phyloP scores from a whole-genome alignment of 2,888 invertebrate species.

The Dolichopus griseipennis region DNA sequence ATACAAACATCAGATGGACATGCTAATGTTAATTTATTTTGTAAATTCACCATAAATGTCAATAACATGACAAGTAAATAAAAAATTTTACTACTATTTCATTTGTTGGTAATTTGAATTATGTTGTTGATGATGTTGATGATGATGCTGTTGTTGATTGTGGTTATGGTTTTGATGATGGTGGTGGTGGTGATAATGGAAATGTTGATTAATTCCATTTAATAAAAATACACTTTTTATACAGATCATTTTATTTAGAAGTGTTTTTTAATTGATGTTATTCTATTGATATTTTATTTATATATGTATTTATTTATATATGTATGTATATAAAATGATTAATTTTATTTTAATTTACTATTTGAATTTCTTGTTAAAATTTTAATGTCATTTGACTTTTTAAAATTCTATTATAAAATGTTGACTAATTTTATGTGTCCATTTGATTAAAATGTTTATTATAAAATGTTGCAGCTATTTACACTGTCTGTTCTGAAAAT shows the following conservation, averaged over 20 bases:
- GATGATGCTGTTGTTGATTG: neutral
- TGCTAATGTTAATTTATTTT: constrained; percentile 18
- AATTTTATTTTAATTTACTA: no score
- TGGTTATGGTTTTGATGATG: neutral
- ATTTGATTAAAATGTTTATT: no score
- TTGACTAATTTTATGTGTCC: no score
- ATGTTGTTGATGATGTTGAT: neutral
- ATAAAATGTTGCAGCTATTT: no score
- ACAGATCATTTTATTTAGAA: neutral
- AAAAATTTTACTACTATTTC: neutral
- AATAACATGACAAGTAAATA: constrained; percentile 1
- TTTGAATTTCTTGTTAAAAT: no score
- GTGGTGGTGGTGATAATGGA: neutral
- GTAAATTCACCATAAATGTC: neutral
- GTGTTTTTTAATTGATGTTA: neutral
- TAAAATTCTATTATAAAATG: no score
- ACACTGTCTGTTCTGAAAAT: no score
- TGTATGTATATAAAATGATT: no score
- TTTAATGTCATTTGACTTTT: no score
- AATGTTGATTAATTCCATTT: neutral
- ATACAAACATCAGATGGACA: constrained; percentile 68
- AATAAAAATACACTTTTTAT: neutral
- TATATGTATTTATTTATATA: no score
- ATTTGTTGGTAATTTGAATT: neutral
- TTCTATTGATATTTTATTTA: no score